Evolutionary conservation across 2,113 vertebrate species (phyloP).

Genomic region (Oryzias javanicus): DNA sequence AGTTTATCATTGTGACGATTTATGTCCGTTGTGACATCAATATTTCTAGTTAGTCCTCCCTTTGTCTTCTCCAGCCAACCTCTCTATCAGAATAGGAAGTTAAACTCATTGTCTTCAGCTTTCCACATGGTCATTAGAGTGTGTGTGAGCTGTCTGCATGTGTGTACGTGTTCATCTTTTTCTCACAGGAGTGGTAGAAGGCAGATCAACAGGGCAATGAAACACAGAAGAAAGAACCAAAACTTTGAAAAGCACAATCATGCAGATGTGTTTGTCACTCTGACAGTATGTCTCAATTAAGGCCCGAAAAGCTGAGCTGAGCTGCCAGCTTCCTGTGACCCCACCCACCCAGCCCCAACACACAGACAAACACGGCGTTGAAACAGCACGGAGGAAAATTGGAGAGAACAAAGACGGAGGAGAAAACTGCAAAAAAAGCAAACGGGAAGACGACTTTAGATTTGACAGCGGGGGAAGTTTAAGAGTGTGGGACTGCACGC

Average conservation of each 20-base stretch:
- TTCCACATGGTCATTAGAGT: slow-evolving; percentile 1
- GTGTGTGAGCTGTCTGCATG: not conserved
- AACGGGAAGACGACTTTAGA: slow-evolving; percentile 45
- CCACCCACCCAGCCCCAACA: slow-evolving; percentile 78
- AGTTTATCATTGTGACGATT: too few species aligned
- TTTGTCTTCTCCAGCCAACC: slow-evolving; percentile 33
- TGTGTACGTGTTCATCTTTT: not conserved
- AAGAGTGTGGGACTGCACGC: slow-evolving; percentile 23
- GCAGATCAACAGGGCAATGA: slow-evolving; percentile 90
- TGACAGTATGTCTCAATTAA: slow-evolving; percentile 99
- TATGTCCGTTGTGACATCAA: slow-evolving; percentile 2
- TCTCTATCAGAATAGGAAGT: slow-evolving; percentile 25
- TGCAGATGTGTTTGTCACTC: slow-evolving; percentile 99
- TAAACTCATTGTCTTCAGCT: not conserved
- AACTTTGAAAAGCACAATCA: slow-evolving; percentile 88
- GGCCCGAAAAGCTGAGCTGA: slow-evolving; percentile 76
- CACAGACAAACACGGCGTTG: slow-evolving; percentile 56
- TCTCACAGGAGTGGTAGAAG: slow-evolving; percentile 72
- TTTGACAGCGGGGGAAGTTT: too few species aligned
- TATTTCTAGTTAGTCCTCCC: not conserved
- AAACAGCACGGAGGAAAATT: slow-evolving; percentile 36
- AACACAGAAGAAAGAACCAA: slow-evolving; percentile 84
- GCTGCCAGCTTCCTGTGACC: slow-evolving; percentile 83
- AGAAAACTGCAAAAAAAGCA: slow-evolving; percentile 40
- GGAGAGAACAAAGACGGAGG: slow-evolving; percentile 49